phyloP scores from a whole-genome alignment of 2,888 invertebrate genomes.

The Pyrochroa serraticornis region DNA sequence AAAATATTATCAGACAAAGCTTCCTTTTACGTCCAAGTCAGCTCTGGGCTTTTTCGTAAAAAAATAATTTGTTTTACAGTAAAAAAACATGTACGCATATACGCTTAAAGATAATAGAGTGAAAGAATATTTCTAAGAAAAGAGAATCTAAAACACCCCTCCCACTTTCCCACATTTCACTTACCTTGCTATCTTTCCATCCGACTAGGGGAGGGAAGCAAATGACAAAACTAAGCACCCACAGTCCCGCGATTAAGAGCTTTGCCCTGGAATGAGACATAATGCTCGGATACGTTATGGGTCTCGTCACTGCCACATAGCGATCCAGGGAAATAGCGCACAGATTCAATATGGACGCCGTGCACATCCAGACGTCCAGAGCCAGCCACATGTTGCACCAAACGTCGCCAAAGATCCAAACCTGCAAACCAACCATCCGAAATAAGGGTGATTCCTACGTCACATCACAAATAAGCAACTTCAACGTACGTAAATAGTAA shows the following conservation, averaged over 20 bases:
- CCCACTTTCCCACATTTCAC: constrained; percentile 41
- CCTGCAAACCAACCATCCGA: constrained; percentile 61
- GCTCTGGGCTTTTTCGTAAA: too few species aligned
- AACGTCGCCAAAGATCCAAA: constrained; percentile 95
- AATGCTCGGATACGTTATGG: constrained; percentile 93
- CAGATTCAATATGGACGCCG: constrained; percentile 94
- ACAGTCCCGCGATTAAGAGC: constrained; percentile 86
- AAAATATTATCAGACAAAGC: too few species aligned
- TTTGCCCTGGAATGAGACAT: constrained; percentile 87
- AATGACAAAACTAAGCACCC: constrained; percentile 95
- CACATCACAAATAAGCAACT: neutral
- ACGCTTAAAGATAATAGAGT: too few species aligned
- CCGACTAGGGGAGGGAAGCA: constrained; percentile 96
- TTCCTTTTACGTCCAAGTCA: too few species aligned
- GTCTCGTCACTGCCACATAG: constrained; percentile 96
- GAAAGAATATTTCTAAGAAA: too few species aligned
- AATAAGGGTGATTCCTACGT: neutral
- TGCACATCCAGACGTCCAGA: constrained; percentile 98
- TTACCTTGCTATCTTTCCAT: constrained; percentile 81
- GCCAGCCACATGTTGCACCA: constrained; percentile 98
- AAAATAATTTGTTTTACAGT: too few species aligned
- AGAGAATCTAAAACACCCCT: too few species aligned
- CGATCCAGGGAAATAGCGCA: constrained; percentile 94
- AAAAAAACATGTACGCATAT: too few species aligned
- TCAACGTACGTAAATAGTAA: neutral